Conservation (phyloP, 2,888 invertebrate species). For the Helicoverpa assulta region DNA sequence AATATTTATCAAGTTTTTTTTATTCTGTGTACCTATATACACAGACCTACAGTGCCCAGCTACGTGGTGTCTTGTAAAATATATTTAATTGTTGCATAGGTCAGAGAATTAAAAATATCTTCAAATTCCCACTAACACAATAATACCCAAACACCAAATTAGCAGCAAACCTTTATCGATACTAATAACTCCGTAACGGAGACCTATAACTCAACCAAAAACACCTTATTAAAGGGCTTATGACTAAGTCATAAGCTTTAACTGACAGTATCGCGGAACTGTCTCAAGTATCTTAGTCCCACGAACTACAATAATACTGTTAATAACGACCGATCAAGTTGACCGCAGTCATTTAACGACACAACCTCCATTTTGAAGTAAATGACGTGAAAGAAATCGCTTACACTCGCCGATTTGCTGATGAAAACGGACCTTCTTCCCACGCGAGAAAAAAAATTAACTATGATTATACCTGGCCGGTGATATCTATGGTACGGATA, state of each 20-base stretch:
- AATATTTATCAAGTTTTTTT: neutral
- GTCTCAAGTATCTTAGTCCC: slow-evolving; percentile 45
- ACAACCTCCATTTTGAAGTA: slow-evolving; percentile 46
- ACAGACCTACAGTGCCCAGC: too few species aligned
- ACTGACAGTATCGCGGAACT: slow-evolving; percentile 29
- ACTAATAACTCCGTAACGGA: neutral
- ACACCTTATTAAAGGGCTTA: slow-evolving; percentile 17
- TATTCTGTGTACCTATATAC: too few species aligned
- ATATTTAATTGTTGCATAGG: neutral
- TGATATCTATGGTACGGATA: slow-evolving; percentile 24
- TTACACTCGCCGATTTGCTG: slow-evolving; percentile 38
- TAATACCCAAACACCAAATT: slow-evolving; percentile 3
- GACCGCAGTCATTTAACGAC: slow-evolving; percentile 55
- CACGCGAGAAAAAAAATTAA: slow-evolving; percentile 51
- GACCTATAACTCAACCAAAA: slow-evolving; percentile 30
- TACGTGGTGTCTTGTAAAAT: neutral
- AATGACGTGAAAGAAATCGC: slow-evolving; percentile 59
- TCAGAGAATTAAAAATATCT: neutral
- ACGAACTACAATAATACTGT: slow-evolving; percentile 49
- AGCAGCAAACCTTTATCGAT: slow-evolving; percentile 2
- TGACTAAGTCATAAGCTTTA: slow-evolving; percentile 33
- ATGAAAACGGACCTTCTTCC: slow-evolving; percentile 35
- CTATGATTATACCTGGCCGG: slow-evolving; percentile 27
- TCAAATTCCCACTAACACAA: neutral
- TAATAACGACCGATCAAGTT: slow-evolving; percentile 50